These are phyloP conservation scores for Cryptocephalus primarius DNA, from an alignment of 2,888 invertebrate genomes.

Conservation along the genomic window DNA sequence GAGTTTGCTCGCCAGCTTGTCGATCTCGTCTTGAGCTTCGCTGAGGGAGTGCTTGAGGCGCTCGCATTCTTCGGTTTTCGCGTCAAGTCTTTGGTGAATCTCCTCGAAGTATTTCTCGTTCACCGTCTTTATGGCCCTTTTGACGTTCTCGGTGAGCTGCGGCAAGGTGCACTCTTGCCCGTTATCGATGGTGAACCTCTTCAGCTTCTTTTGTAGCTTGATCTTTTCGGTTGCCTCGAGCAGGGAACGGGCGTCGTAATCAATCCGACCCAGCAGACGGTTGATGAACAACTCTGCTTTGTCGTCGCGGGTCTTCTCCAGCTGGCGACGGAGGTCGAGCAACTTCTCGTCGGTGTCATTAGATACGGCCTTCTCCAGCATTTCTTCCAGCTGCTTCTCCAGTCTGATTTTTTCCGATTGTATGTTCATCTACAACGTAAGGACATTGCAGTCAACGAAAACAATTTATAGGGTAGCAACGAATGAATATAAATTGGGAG, in stretches of 20 bases:
- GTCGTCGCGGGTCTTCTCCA: slow-evolving; percentile 8
- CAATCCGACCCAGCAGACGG: slow-evolving; percentile 20
- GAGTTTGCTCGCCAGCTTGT: slow-evolving; percentile 5
- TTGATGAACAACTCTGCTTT: slow-evolving; percentile 2
- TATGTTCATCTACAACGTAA: too few relatives aligned
- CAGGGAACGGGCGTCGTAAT: slow-evolving; percentile 21
- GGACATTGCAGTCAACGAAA: too few relatives aligned
- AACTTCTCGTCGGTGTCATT: slow-evolving; percentile 18
- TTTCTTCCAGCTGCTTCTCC: slow-evolving; percentile 21
- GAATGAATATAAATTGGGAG: too few relatives aligned
- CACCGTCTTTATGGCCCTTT: background rate
- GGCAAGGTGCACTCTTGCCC: slow-evolving; percentile 6
- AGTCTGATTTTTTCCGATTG: slow-evolving; percentile 26
- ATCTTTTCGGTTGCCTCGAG: slow-evolving; percentile 7
- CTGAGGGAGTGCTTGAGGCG: slow-evolving; percentile 3
- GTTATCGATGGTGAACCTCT: slow-evolving; percentile 1
- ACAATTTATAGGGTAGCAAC: too few relatives aligned
- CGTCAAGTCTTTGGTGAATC: slow-evolving; percentile 10
- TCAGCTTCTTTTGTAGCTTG: slow-evolving; percentile 1
- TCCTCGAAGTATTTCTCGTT: slow-evolving; percentile 11
- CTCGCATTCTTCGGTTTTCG: slow-evolving; percentile 12
- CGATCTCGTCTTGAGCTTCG: slow-evolving; percentile 1
- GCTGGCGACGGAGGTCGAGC: slow-evolving; percentile 15
- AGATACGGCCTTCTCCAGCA: slow-evolving; percentile 19
- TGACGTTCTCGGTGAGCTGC: background rate